A percentile compares a stretch with the other conserved stretches of the same genome.
Conservation (phyloP, 1,140 invertebrate genomes). For the Atopsyche davidsoni region DNA sequence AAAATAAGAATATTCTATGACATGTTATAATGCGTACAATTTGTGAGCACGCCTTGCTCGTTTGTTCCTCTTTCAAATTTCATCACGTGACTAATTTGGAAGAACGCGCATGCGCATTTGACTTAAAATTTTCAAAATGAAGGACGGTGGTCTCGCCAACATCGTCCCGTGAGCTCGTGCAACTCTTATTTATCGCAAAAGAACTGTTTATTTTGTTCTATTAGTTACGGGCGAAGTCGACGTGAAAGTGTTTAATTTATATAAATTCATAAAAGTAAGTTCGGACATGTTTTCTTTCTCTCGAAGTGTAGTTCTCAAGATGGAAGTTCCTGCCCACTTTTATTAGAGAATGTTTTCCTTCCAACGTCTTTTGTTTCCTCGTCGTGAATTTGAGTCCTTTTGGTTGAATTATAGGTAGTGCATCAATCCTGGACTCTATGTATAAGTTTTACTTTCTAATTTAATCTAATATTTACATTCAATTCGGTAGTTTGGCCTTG, state of each 20-base stretch:
- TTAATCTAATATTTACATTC: conserved; percentile 15
- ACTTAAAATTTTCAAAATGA: conserved; percentile 20
- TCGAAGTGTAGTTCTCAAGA: conserved; percentile 17
- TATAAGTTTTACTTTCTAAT: not conserved
- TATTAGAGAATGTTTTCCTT: conserved; percentile 21
- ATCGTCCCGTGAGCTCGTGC: conserved; percentile 8
- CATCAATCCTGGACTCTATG: not conserved
- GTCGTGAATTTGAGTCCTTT: conserved; percentile 4
- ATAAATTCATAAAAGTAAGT: conserved; percentile 2
- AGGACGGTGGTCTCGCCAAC: conserved; percentile 8
- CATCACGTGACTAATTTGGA: conserved; percentile 19
- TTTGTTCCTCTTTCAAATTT: too few relatives aligned
- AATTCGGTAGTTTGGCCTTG: conserved; percentile 19
- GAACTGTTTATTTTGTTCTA: not conserved
- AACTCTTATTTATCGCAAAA: conserved; percentile 12
- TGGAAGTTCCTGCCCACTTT: conserved; percentile 23
- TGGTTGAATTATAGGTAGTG: not conserved
- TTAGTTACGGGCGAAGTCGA: not conserved
- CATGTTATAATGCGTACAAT: too few relatives aligned
- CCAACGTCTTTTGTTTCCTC: conserved; percentile 16
- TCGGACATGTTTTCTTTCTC: too few relatives aligned
- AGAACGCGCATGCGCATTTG: conserved; percentile 12
- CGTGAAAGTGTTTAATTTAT: conserved; percentile 15
- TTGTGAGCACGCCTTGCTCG: too few relatives aligned
- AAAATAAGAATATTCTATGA: too few relatives aligned